Evolutionary conservation across 2,797 vertebrate species (phyloP), one percentile per base, ranked within the genome.

Genomic region (Pantherophis vulpinus): DNA sequence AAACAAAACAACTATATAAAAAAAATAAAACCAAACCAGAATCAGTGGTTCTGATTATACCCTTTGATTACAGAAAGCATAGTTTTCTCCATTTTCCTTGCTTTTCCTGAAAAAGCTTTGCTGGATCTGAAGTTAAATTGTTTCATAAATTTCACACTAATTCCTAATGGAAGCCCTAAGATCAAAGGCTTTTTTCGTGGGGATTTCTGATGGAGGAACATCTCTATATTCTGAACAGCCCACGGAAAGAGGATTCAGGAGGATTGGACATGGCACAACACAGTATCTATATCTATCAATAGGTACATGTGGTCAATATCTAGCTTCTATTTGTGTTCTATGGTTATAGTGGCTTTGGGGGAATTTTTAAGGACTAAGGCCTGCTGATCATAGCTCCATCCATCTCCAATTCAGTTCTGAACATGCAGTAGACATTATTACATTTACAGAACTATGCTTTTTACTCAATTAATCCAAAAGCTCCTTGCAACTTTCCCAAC

Each of bases 1-100:
- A 91, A 96, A 92, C 29, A 93, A 91, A 61, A 56, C 59, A 47
- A 23, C 20, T 79, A 42, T 59, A 20, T 4, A 23, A 79, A 79
- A 42, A 42, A 42, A 60, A 87, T 66, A 54, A 79, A 58, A 88
- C 18, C 10, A 88, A 59, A 88, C 2, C 55, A n/a, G 23, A 32
- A 88, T 20, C 55, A 18, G 32, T 59, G 14, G 1, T 32, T 32
- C 2, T 32, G 14, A 70, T 63, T 23, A 79, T 79, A 79, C 1
- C 18, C 4, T 79, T 79, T 79, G 37, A 42, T 20, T 42, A 79
- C 18, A 79, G 18, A 79, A 42, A 20, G 9, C 9, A 42, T 11
- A 79, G 8, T 79, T 79, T 79, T 79, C 37, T 79, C 74, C 2
- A 79, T 83, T 83, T 83, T 83, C 20, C 37, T 47, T 42, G 42